Conservation (phyloP, 2,888 invertebrate species). For the Hirtodrosophila cameraria region DNA sequence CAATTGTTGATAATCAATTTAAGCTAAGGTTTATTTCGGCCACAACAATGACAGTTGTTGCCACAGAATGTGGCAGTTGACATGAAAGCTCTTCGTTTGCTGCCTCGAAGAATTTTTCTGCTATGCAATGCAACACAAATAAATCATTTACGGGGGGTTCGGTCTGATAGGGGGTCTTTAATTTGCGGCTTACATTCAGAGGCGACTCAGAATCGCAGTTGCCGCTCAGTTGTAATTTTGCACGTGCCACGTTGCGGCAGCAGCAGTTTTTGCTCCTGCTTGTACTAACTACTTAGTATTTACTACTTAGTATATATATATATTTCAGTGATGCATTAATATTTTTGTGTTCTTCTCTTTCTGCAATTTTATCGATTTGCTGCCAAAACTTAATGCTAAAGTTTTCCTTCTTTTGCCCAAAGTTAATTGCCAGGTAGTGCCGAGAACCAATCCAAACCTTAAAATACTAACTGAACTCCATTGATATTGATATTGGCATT, state of each 20-base stretch:
- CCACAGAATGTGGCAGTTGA: constrained; percentile 57
- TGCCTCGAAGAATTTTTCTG: constrained; percentile 61
- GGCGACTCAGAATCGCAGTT: constrained; percentile 39
- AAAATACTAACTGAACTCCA: constrained; percentile 14
- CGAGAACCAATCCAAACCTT: constrained; percentile 34
- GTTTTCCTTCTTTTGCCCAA: constrained; percentile 30
- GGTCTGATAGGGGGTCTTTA: constrained; percentile 36
- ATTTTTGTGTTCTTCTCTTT: constrained; percentile 7
- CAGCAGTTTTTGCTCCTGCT: constrained; percentile 16
- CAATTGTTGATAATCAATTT: constrained; percentile 75
- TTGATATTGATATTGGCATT: too few species aligned
- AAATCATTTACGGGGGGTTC: constrained; percentile 62
- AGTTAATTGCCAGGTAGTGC: constrained; percentile 66
- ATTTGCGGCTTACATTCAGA: constrained; percentile 53
- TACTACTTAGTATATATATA: too few species aligned
- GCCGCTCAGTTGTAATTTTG: constrained; percentile 54
- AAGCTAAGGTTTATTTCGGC: constrained; percentile 31
- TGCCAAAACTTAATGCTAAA: constrained; percentile 48
- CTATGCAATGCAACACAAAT: constrained; percentile 50
- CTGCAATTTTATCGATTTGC: constrained; percentile 71
- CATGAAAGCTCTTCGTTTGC: constrained; percentile 53
- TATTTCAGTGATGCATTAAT: constrained; percentile 37
- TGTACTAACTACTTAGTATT: constrained; percentile 13
- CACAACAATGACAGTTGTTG: constrained; percentile 63
- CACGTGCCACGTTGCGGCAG: constrained; percentile 55